Evolutionary conservation across 2,113 vertebrate genomes (phyloP).

Genomic region (Hiodon alosoides): DNA sequence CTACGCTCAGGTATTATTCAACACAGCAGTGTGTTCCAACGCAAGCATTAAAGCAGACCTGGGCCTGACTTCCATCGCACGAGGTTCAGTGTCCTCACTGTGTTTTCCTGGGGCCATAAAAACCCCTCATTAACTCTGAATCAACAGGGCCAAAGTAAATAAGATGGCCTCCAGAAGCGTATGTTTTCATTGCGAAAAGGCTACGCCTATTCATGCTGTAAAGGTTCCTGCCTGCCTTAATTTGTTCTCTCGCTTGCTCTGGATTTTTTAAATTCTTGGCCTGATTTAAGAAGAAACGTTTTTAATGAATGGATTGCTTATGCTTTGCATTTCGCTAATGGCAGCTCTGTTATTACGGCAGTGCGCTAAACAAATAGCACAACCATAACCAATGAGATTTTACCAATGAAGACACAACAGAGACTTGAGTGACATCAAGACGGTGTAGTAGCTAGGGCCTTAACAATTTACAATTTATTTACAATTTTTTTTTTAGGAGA

Average conservation of each 20-base stretch:
- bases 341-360: too few relatives aligned
- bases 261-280: constrained; percentile 18
- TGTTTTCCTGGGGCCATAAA: constrained; percentile 46
- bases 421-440: too few relatives aligned
- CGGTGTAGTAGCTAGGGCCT: too few relatives aligned
- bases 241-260: constrained; percentile 25
- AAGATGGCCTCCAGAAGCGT: constrained; percentile 40
- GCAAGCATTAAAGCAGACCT: constrained; percentile 60
- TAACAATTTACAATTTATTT: too few relatives aligned
- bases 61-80: constrained; percentile 62
- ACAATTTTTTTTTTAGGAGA: too few relatives aligned
- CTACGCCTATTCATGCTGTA: constrained; percentile 24
- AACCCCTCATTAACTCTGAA: constrained; percentile 57
- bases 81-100: constrained; percentile 52
- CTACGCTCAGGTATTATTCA: constrained; percentile 65
- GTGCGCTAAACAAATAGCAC: too few relatives aligned
- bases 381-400: too few relatives aligned
- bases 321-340: background rate
- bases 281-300: background rate
- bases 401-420: too few relatives aligned
- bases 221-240: constrained; percentile 20
- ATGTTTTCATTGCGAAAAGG: constrained; percentile 46
- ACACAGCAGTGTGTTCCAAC: constrained; percentile 58
- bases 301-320: background rate
- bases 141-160: constrained; percentile 53